A percentile compares a stretch with the other conserved stretches of the same genome.
These are phyloP conservation scores for Lordiphosa mommai DNA, from an alignment of 1,140 invertebrate genomes.

Conservation along the genomic window DNA sequence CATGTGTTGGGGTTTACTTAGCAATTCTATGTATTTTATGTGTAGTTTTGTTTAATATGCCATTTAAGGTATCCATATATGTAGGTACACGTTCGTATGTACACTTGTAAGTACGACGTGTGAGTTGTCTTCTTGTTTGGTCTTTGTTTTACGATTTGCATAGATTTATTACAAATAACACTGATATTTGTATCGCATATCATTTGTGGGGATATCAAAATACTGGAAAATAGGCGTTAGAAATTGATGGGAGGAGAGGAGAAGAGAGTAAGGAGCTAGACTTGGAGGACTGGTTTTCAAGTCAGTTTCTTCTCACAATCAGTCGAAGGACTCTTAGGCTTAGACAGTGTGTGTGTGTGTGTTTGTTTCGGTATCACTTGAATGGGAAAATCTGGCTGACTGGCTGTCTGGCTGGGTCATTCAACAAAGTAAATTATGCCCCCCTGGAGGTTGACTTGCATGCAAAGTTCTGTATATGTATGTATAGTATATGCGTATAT, in stretches of 20 bases:
- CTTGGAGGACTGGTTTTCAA: background rate
- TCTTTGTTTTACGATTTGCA: constrained; percentile 2
- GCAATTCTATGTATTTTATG: constrained; percentile 14
- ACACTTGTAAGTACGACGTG: background rate
- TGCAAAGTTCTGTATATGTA: constrained; percentile 10
- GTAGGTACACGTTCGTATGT: constrained; percentile 23
- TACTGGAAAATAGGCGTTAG: no score
- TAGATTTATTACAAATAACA: constrained; percentile 1
- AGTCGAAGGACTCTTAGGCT: background rate
- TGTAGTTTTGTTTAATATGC: background rate
- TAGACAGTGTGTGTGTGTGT: background rate
- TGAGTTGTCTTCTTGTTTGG: constrained; percentile 5
- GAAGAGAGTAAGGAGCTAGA: no score
- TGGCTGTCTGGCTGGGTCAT: no score
- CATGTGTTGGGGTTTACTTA: constrained; percentile 25
- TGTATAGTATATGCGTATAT: constrained; percentile 25
- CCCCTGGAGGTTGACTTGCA: background rate
- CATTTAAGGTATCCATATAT: constrained; percentile 15
- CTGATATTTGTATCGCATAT: constrained; percentile 1
- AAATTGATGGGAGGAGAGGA: no score
- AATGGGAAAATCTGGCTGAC: background rate
- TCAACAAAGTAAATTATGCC: no score
- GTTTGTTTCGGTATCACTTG: constrained; percentile 4
- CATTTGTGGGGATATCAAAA: background rate
- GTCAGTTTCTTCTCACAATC: background rate